phyloP scores from a whole-genome alignment of 2,888 invertebrate genomes.

The Rambutsinella grinnellia region DNA sequence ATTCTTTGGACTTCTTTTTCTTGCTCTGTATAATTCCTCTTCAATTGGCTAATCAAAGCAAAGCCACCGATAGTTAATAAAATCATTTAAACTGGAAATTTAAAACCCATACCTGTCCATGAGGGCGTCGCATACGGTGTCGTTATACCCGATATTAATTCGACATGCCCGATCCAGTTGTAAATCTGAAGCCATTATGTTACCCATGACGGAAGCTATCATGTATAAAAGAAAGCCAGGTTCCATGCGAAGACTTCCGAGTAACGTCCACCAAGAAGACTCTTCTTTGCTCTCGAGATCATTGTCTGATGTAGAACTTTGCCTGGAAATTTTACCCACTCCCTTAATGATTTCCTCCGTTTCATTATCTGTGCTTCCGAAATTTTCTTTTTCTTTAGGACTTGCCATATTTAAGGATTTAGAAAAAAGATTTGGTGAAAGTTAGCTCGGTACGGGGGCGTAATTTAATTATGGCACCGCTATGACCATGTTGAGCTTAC shows the following conservation, averaged over 20 bases:
- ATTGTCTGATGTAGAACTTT: constrained; percentile 2
- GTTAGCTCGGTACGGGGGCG: too few relatives aligned
- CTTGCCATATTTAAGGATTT: not conserved
- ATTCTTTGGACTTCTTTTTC: constrained; percentile 59
- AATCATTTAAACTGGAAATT: not conserved
- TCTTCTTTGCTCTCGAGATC: not conserved
- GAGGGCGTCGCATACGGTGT: constrained; percentile 55
- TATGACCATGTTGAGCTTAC: not conserved
- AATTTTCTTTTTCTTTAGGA: not conserved
- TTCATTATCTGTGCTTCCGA: too few relatives aligned
- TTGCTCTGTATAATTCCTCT: constrained; percentile 4
- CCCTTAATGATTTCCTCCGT: not conserved
- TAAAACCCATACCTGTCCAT: constrained; percentile 33
- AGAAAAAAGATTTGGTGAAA: too few relatives aligned
- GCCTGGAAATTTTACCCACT: not conserved
- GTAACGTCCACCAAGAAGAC: constrained; percentile 22
- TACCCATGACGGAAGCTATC: constrained; percentile 64
- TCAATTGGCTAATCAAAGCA: too few relatives aligned
- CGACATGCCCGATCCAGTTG: constrained; percentile 60
- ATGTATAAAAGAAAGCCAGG: constrained; percentile 63
- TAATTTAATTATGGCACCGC: too few relatives aligned
- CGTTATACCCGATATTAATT: constrained; percentile 51
- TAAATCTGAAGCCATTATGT: constrained; percentile 62
- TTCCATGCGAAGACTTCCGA: constrained; percentile 57
- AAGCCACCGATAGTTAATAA: too few relatives aligned